Evolutionary conservation across 2,797 vertebrate genomes (phyloP).

Genomic region (Ctenopoma multispine): DNA sequence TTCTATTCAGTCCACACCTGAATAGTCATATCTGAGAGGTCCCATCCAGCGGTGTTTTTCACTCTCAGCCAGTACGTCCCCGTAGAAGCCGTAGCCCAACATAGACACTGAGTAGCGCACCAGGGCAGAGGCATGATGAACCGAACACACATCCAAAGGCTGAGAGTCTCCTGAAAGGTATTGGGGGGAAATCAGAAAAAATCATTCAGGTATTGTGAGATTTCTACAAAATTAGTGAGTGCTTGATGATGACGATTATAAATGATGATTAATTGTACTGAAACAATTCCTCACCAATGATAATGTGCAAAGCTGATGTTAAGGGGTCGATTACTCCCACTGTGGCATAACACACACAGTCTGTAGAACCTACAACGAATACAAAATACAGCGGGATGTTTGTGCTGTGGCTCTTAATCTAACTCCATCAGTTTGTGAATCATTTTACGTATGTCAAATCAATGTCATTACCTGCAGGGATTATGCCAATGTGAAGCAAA

Average conservation of each 20-base stretch:
- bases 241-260: not conserved
- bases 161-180: conserved; percentile 86
- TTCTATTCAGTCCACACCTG: conserved; percentile 73
- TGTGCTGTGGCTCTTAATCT: not conserved
- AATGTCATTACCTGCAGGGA: conserved; percentile 86
- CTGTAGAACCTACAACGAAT: conserved; percentile 82
- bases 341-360: conserved; percentile 88
- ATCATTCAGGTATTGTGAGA: not conserved
- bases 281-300: conserved; percentile 80
- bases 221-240: not conserved
- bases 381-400: not conserved
- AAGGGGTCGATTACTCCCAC: conserved; percentile 86
- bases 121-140: conserved; percentile 79
- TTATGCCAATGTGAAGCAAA: conserved; percentile 88
- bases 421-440: not conserved
- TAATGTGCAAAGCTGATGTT: conserved; percentile 87
- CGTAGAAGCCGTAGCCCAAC: conserved; percentile 90
- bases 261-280: not conserved
- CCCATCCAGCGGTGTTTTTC: conserved; percentile 90
- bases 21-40: conserved; percentile 87
- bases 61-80: conserved; percentile 86
- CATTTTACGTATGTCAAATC: no score
- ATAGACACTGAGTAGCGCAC: conserved; percentile 87
- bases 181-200: conserved; percentile 16
- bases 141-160: conserved; percentile 88